Percentiles rank a stretch among this genome's conserved stretches.
These are phyloP conservation scores for Diarsia rubi DNA, from an alignment of 2,888 invertebrate genomes.

Conservation along the genomic window DNA sequence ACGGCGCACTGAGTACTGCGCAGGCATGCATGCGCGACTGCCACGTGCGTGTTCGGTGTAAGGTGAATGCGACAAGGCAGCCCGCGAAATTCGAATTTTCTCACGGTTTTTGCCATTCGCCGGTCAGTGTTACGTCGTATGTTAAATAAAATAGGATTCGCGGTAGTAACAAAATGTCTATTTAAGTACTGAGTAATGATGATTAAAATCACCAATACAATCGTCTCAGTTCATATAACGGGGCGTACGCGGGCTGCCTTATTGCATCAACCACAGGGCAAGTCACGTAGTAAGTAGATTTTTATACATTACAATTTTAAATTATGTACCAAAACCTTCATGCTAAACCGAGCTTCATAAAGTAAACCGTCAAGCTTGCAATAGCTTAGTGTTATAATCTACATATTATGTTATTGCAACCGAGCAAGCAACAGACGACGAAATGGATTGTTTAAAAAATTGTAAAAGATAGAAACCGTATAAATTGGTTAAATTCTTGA, in stretches of 20 bases:
- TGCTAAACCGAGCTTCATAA: neutral
- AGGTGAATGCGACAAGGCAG: no score
- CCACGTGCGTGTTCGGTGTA: neutral
- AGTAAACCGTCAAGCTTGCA: neutral
- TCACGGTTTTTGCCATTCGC: no score
- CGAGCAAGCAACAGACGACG: neutral
- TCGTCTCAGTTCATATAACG: no score
- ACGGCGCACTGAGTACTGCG: neutral
- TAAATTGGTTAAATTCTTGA: neutral
- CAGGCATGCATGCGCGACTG: conserved; percentile 2
- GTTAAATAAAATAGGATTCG: no score
- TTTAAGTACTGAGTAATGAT: no score
- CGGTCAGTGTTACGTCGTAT: no score
- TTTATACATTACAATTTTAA: neutral
- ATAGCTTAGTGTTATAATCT: neutral
- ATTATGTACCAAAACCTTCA: neutral
- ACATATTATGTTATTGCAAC: neutral
- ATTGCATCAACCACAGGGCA: neutral
- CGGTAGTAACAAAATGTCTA: no score
- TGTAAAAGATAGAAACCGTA: neutral
- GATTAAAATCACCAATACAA: no score
- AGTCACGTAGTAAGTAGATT: neutral
- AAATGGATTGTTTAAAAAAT: neutral
- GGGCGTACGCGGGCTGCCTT: no score
- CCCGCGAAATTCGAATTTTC: no score